Conservation (phyloP, 1,140 invertebrate genomes). For the Holcopasites calliopsidis region DNA sequence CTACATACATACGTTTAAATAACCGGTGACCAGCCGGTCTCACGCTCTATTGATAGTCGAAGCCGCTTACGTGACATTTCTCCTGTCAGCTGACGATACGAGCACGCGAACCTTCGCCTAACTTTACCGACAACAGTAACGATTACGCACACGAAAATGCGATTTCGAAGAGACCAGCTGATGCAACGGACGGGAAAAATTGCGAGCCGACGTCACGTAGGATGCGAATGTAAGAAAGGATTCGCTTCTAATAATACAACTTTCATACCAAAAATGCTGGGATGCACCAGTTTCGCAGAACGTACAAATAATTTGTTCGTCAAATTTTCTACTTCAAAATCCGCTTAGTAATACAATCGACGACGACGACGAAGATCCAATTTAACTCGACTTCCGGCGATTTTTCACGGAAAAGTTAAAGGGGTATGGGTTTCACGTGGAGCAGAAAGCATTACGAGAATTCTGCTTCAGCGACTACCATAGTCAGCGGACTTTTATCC, state of each 20-base stretch:
- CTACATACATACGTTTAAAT: background rate
- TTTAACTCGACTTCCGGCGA: background rate
- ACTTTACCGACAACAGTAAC: background rate
- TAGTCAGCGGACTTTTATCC: background rate
- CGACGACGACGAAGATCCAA: background rate
- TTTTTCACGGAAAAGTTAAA: background rate
- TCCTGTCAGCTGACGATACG: constrained; percentile 20
- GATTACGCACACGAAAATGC: constrained; percentile 5
- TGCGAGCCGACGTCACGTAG: background rate
- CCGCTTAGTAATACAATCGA: no score
- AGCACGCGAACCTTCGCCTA: background rate
- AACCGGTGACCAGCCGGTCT: background rate
- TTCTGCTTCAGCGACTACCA: background rate
- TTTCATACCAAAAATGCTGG: background rate
- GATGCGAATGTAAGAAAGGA: background rate
- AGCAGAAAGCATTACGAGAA: background rate
- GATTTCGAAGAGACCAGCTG: background rate
- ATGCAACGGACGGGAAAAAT: background rate
- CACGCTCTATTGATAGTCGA: constrained; percentile 42
- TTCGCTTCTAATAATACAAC: no score
- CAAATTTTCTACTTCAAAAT: background rate
- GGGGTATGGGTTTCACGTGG: background rate
- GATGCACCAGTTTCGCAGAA: background rate
- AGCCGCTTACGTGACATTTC: constrained; percentile 41
- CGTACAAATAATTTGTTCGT: background rate